Conservation (phyloP, 2,113 vertebrate genomes). For the Trematocara macrostoma region DNA sequence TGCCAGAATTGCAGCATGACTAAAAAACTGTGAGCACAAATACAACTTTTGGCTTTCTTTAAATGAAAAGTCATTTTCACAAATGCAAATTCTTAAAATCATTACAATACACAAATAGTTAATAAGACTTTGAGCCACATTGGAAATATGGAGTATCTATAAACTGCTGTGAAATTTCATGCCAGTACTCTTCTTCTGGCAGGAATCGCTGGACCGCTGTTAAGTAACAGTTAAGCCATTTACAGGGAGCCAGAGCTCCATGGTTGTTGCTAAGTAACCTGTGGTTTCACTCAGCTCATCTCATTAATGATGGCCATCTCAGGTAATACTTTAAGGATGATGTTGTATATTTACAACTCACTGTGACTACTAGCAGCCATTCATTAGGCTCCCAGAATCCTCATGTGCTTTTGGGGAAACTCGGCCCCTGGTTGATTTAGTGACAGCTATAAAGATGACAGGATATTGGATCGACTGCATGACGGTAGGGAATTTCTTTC, state of each 20-base stretch:
- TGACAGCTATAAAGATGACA: conserved; percentile 24
- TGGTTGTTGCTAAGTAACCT: neutral
- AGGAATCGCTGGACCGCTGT: neutral
- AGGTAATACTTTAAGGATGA: neutral
- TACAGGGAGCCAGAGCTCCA: neutral
- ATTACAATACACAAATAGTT: neutral
- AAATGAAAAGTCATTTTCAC: neutral
- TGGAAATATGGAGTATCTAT: neutral
- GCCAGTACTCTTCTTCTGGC: neutral
- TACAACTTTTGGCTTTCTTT: neutral
- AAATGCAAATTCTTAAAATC: neutral
- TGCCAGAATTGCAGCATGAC: neutral
- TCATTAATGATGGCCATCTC: neutral
- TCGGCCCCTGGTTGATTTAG: conserved; percentile 5
- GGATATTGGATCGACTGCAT: neutral
- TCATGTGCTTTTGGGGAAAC: neutral
- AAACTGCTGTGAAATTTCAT: neutral
- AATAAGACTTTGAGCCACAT: neutral
- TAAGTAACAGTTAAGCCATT: neutral
- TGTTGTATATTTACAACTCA: neutral
- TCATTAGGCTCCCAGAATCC: neutral
- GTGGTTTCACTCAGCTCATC: neutral
- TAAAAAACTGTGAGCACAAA: neutral
- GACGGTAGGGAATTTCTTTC: conserved; percentile 18
- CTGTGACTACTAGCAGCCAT: neutral